These are phyloP conservation scores for Phrynocephalus guinanensis DNA, from an alignment of 2,797 vertebrate genomes.

Conservation along the genomic window DNA sequence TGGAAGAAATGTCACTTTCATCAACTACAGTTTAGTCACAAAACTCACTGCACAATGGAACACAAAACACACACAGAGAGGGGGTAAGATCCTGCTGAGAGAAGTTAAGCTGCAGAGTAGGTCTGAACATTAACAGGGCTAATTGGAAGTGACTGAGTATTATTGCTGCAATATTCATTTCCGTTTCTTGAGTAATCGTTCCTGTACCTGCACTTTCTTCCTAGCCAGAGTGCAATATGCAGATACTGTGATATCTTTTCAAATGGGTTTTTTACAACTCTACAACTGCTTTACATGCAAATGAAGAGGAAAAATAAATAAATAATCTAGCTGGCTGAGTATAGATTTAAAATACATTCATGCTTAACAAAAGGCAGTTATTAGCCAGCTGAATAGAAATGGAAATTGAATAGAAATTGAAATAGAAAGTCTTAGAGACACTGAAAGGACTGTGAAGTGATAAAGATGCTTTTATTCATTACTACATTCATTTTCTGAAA, in stretches of 20 bases:
- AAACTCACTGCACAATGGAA: not conserved
- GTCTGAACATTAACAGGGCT: slow-evolving; percentile 32
- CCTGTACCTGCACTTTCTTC: not conserved
- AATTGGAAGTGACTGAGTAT: slow-evolving; percentile 20
- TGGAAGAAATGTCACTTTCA: not conserved
- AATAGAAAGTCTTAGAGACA: slow-evolving; percentile 42
- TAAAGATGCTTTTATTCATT: slow-evolving; percentile 56
- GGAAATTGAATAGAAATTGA: slow-evolving; percentile 58
- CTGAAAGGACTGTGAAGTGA: slow-evolving; percentile 37
- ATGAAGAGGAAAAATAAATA: slow-evolving; percentile 22
- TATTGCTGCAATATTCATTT: not conserved
- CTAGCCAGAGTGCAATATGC: slow-evolving; percentile 7
- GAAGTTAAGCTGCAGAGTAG: slow-evolving; percentile 17
- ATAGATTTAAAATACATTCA: slow-evolving; percentile 46
- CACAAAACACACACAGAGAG: slow-evolving; percentile 18
- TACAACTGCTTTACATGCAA: slow-evolving; percentile 35
- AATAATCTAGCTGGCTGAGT: slow-evolving; percentile 26
- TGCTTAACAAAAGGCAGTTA: slow-evolving; percentile 52
- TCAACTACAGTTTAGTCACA: not conserved
- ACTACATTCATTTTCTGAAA: slow-evolving; percentile 50
- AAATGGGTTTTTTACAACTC: slow-evolving; percentile 38
- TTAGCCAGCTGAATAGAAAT: slow-evolving; percentile 50
- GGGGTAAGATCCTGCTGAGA: not conserved
- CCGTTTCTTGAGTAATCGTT: slow-evolving; percentile 21
- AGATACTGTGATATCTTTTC: slow-evolving; percentile 35